Base-by-base conservation (phyloP, 2,888 invertebrate species). In the Cheilosia impressa region DNA sequence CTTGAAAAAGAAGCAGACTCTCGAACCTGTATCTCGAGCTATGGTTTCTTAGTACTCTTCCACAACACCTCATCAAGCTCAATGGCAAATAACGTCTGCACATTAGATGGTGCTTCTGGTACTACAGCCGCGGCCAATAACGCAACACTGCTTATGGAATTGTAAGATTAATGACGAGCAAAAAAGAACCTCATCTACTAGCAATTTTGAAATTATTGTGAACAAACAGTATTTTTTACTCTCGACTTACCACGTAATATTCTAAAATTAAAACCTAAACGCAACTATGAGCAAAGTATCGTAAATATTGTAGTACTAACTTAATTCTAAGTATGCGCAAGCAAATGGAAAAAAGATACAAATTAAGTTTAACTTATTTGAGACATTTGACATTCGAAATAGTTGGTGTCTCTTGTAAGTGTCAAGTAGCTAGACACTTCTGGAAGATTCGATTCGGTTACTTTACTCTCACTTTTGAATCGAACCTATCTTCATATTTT, bases 1-100 rank as follows among this genome's bases (percentile, higher is more conserved):
- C 89, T 92, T 63, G 92, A 92, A 82, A 92, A 92, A 87, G 92
- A 92, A 75, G 88, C 89, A 2, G 91, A 92, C 87, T 90, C 92
- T 63, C 91, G 91, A 27, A 89, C 89, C 57, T 92, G 92, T 85
- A 88, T 91, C 47, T 89, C 91, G 10, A 91, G 90, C 66, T 91
- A 90, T 76, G 91, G 92, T 83, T 92, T 92, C 84, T 88, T 92
- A 87, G 89, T 90, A 73, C 90, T 92, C 62, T 92, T 92, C 88
- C 90, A 91, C 52, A 88, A 89, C 88, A 87, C 82, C 65, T 89
- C 58, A 88, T 83, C 75, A 17, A 77, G 80, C 19, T 79, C 66
- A 13, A 52, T 73, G 63, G 47, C 55, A 57, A 83, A 79, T 34
- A 79, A 71, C 41, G 31, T 71, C 34, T 58, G 73, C 13, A 53